Base-by-base conservation (phyloP, 2,888 invertebrate species). In the Cataglyphis altisquamis region DNA sequence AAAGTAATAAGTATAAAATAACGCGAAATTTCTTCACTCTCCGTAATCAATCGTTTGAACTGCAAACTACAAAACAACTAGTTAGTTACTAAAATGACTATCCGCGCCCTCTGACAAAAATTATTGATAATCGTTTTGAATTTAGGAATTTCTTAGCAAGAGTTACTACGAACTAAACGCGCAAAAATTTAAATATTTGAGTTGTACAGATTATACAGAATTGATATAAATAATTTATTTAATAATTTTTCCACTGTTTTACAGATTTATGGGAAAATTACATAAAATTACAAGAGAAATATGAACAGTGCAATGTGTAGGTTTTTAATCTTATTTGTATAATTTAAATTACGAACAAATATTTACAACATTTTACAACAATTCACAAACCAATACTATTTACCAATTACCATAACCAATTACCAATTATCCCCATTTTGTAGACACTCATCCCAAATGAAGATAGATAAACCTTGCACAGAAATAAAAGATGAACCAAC, bases 191-290 rank as follows among this genome's bases (percentile, higher is more conserved):
- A 10, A 45, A 45, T 64, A 39, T n/a, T 29, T 18, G 2, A 21
- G 0, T 64, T 21, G 15, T 5, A 39, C 18, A 52, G 6, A 48
- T n/a, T 52, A 32, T n/a, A n/a, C 6, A 68, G 3, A 48, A 12
- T 8, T 32, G 4, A 29, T 52, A 29, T 25, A 74, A 60, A 3
- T 32, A n/a, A 63, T 84, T 18, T 36, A n/a, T 48, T 45, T 45
- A 45, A 36, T 32, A 4, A 78, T 45, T 62, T 55, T 83, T 77
- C 55, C 84, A 45, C 18, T n/a, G 21, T 84, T 90, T 87, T 74
- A 8, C 88, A 92, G 92, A 87, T 82, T 82, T 92, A 67, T 89
- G 90, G 90, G 82, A 87, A 25, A 84, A 91, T 55, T 88, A 92
- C 41, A 63, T 87, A 75, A 83, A 81, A 12, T 36, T 88, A 10